phyloP scores from a whole-genome alignment of 2,113 vertebrate species.

The Colius striatus region DNA sequence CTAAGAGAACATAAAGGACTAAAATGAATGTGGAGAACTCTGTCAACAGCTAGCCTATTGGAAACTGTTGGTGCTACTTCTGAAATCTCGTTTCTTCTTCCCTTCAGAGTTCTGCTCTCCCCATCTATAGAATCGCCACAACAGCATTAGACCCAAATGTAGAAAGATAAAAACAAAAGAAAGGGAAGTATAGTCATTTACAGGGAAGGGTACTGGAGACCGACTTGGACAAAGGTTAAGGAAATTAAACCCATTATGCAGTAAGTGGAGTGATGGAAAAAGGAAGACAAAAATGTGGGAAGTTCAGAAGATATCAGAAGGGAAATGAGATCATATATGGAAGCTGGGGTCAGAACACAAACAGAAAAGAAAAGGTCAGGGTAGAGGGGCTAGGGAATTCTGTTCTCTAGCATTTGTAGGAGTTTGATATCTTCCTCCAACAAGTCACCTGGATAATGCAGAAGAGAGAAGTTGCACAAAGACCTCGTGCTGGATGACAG shows the following conservation, averaged over 20 bases:
- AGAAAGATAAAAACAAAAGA: not conserved
- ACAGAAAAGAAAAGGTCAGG: not conserved
- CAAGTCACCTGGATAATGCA: not conserved
- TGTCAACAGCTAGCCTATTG: not conserved
- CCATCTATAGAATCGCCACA: not conserved
- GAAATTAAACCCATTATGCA: not conserved
- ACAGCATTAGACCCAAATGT: not conserved
- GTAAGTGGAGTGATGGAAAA: not conserved
- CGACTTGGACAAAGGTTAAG: not conserved
- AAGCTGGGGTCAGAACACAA: not conserved
- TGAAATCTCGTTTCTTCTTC: not conserved
- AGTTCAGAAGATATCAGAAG: not conserved
- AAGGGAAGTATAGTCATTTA: not conserved
- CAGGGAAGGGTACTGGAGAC: not conserved
- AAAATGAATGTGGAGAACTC: not conserved
- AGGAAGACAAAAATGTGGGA: not conserved
- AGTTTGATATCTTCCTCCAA: not conserved
- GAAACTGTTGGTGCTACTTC: not conserved
- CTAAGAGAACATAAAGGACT: not conserved
- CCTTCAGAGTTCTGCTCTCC: not conserved
- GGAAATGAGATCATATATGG: not conserved
- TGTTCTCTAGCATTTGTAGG: not conserved
- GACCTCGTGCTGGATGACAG: not conserved
- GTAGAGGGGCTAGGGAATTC: not conserved
- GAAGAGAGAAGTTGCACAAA: accelerated